Evolutionary conservation across 2,888 invertebrate genomes (phyloP).

Genomic region (Netelia inedita): DNA sequence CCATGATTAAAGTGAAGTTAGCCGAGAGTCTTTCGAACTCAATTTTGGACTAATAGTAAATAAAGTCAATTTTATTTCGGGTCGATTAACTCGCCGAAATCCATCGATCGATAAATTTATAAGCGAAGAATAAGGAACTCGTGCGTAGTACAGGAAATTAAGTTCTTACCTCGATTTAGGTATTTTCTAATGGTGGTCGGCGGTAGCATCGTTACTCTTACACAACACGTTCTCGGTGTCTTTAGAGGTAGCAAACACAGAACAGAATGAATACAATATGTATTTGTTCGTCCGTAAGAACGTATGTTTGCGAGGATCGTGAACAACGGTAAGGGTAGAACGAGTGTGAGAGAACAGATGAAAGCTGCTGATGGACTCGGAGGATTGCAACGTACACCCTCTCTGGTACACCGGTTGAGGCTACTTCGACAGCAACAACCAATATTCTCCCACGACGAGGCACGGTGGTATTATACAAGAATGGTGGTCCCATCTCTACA

Average conservation of each 20-base stretch:
- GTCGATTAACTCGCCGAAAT: too few relatives aligned
- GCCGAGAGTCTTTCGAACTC: too few relatives aligned
- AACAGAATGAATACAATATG: neutral
- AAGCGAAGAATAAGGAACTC: too few relatives aligned
- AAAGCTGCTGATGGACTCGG: neutral
- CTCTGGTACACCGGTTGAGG: constrained; percentile 13
- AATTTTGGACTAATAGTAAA: too few relatives aligned
- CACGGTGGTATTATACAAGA: neutral
- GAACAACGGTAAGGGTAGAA: constrained; percentile 57
- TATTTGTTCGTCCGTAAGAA: neutral
- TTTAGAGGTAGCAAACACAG: neutral
- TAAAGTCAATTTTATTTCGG: too few relatives aligned
- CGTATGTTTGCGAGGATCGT: neutral
- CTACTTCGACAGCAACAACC: constrained; percentile 73
- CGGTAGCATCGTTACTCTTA: neutral
- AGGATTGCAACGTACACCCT: constrained; percentile 49
- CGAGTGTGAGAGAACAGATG: constrained; percentile 39
- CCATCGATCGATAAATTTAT: too few relatives aligned
- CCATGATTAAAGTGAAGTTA: too few relatives aligned
- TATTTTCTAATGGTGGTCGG: neutral
- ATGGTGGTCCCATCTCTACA: neutral
- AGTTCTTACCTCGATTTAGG: neutral
- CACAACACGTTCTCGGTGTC: neutral
- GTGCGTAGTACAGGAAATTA: too few relatives aligned
- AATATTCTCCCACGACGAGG: constrained; percentile 58